These are phyloP conservation scores for Drosophila maculinotata DNA, from an alignment of 2,888 invertebrate species.

Conservation along the genomic window DNA sequence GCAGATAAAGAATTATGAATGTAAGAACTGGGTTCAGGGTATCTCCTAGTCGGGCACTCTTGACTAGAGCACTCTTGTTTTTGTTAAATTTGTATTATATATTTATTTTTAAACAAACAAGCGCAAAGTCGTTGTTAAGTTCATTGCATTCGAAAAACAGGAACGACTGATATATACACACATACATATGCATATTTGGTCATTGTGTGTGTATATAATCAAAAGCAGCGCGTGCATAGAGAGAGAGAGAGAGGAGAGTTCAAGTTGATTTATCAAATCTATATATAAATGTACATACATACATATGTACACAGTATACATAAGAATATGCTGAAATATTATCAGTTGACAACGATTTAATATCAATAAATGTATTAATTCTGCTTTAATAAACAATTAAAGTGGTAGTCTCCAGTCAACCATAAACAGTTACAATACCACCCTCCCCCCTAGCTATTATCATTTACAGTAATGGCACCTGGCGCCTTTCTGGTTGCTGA, in stretches of 20 bases:
- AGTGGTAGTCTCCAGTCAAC: constrained; percentile 6
- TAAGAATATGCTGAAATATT: constrained; percentile 13
- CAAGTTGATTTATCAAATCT: constrained; percentile 68
- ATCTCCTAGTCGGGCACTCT: no score
- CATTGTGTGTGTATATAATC: constrained; percentile 26
- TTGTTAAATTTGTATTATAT: constrained; percentile 46
- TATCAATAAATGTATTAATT: constrained; percentile 35
- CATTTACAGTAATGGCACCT: constrained; percentile 36
- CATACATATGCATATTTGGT: constrained; percentile 11
- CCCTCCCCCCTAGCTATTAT: background rate
- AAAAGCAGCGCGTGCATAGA: constrained; percentile 42
- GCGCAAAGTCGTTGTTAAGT: constrained; percentile 70
- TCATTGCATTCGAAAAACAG: constrained; percentile 74
- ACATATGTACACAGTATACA: no score
- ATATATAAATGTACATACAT: constrained; percentile 8
- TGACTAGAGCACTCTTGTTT: no score
- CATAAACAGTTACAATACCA: constrained; percentile 30
- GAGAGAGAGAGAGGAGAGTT: no score
- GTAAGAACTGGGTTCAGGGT: no score
- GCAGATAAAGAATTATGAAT: no score
- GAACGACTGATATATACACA: constrained; percentile 37
- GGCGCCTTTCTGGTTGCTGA: constrained; percentile 39
- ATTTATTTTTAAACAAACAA: constrained; percentile 74
- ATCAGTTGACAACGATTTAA: constrained; percentile 23
- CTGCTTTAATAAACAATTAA: constrained; percentile 7